Evolutionary conservation across 2,113 vertebrate species (phyloP), one percentile per base, ranked within the genome.

Genomic region (Trematocara nigrifrons): DNA sequence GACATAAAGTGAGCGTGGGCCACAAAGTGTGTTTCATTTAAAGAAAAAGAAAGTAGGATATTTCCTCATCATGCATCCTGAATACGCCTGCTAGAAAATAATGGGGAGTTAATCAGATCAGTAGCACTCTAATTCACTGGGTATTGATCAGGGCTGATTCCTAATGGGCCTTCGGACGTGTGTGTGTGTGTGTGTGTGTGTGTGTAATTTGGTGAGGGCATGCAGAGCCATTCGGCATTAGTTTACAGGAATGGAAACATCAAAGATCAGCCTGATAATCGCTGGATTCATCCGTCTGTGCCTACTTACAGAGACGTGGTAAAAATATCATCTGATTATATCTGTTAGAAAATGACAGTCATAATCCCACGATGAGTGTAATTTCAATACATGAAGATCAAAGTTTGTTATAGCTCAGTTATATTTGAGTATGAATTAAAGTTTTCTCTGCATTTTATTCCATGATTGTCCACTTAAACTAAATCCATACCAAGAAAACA

Each of bases 81-180:
- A 99, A 98, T 97, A 96, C 96, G 92, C 94, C 89, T 92, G 94
- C 95, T 94, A 97, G 97, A 97, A 97, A 98, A 98, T 98, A 98
- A 98, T 97, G 96, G 96, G 97, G 97, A 98, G 97, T 98, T 98
- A 98, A 98, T 98, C 97, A 97, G 97, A 98, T 99, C 97, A 98
- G 97, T 91, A 95, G 96, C 97, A 97, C 97, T 98, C 97, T 98
- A 97, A 98, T 98, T 98, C 97, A 98, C 97, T 98, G 96, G 95
- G 76, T 98, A 99, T 99, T 96, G 98, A 99, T 98, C 95, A 89
- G 86, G 79, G 26, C 95, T 93, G 96, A 97, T 97, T 97, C 96
- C 97, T 98, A 98, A 98, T 98, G 97, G 96, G 97, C 97, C 95
- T 40, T 96, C 96, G 96, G 97, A 97, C 95, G 96, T 79, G 45